Conservation (phyloP, 2,797 vertebrate genomes). For the Sebastes melanostomus region DNA sequence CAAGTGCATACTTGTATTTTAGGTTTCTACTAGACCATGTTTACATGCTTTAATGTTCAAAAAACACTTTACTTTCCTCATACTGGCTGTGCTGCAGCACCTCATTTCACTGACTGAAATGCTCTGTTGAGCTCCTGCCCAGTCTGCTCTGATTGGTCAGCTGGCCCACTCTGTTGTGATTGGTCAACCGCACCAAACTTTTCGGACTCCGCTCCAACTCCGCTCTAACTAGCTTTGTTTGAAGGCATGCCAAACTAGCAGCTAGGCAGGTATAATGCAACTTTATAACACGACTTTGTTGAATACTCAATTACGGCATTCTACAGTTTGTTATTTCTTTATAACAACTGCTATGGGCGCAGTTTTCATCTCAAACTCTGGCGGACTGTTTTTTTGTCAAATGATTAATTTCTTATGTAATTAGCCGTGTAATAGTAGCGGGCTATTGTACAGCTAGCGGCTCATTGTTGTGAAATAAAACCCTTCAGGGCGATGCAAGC, state of each 20-base stretch:
- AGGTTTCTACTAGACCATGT: too few relatives aligned
- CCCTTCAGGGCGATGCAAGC: too few relatives aligned
- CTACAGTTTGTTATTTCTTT: too few relatives aligned
- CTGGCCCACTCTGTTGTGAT: background rate
- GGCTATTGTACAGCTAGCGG: too few relatives aligned
- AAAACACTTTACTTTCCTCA: accelerated
- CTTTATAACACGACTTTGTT: background rate
- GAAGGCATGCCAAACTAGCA: too few relatives aligned
- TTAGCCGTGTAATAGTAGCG: too few relatives aligned
- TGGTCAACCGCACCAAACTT: background rate
- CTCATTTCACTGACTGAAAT: background rate
- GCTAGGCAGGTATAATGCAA: too few relatives aligned
- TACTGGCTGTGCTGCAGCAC: accelerated
- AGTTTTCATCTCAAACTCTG: background rate
- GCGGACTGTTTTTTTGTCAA: too few relatives aligned
- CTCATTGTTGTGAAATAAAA: too few relatives aligned
- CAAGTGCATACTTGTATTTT: background rate
- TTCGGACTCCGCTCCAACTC: background rate
- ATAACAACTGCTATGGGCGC: background rate
- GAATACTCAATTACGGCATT: background rate
- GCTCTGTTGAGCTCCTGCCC: background rate
- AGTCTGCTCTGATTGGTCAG: too few relatives aligned
- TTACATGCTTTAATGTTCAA: background rate
- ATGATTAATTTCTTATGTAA: too few relatives aligned
- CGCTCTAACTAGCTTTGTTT: accelerated